Percentiles rank a stretch among this genome's conserved stretches.
Evolutionary conservation across 1,140 invertebrate genomes (phyloP).

Genomic region (Apis dorsata): DNA sequence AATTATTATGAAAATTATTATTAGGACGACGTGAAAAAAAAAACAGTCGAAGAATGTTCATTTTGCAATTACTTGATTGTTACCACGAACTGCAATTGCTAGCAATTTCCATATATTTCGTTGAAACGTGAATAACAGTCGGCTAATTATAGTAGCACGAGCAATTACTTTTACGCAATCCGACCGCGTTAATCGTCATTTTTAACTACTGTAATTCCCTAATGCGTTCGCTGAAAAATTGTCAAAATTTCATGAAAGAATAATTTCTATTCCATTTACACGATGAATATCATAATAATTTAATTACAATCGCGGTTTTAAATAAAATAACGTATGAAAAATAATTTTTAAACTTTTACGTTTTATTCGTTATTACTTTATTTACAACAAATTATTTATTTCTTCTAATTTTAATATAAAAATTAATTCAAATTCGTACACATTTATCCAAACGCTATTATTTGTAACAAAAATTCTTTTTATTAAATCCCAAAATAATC

Average conservation of each 20-base stretch:
- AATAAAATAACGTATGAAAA: background rate
- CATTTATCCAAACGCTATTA: too few relatives aligned
- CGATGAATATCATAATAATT: background rate
- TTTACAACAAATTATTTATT: too few relatives aligned
- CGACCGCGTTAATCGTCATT: slow-evolving; percentile 31
- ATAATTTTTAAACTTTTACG: too few relatives aligned
- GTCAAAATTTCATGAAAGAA: background rate
- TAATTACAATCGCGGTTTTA: background rate
- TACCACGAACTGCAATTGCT: slow-evolving; percentile 1
- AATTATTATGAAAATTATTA: background rate
- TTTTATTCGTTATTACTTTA: too few relatives aligned
- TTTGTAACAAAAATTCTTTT: too few relatives aligned
- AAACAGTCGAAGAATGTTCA: background rate
- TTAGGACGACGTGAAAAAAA: background rate
- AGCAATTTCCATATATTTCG: slow-evolving; percentile 37
- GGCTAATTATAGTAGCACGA: slow-evolving; percentile 34
- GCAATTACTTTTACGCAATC: slow-evolving; percentile 39
- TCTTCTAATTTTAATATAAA: too few relatives aligned
- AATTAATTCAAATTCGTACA: too few relatives aligned
- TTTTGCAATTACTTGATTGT: slow-evolving; percentile 8
- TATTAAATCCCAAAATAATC: too few relatives aligned
- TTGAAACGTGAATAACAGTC: slow-evolving; percentile 26
- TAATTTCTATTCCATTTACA: background rate
- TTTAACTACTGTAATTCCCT: slow-evolving; percentile 9
- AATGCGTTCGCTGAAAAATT: background rate